Evolutionary conservation across 1,140 invertebrate species (phyloP).

Genomic region (Eurytemora carolleeae): DNA sequence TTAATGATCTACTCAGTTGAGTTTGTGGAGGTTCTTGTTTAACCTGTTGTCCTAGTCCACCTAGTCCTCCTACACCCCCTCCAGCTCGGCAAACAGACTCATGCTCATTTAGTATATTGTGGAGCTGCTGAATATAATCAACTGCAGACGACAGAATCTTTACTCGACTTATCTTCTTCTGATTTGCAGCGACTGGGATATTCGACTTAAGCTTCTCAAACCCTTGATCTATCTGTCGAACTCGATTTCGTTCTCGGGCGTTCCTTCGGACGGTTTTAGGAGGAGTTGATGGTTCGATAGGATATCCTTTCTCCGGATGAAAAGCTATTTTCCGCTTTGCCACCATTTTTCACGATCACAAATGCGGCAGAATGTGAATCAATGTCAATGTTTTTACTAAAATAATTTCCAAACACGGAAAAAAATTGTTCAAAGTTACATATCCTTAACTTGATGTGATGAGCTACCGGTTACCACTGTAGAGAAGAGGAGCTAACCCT

Average conservation of each 20-base stretch:
- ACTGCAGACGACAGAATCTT: conserved; percentile 80
- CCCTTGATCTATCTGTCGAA: conserved; percentile 40
- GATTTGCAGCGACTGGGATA: conserved; percentile 37
- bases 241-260: conserved; percentile 74
- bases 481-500: too few species aligned
- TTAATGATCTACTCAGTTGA: background rate
- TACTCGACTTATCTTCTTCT: conserved; percentile 65
- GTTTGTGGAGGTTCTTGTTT: background rate
- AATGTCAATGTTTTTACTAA: too few species aligned
- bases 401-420: too few species aligned
- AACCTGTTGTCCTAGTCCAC: background rate
- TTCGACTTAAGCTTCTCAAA: conserved; percentile 26
- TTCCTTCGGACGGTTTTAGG: conserved; percentile 73
- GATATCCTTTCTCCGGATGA: conserved; percentile 6
- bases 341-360: background rate
- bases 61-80: background rate
- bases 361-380: too few species aligned
- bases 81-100: background rate
- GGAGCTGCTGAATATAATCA: conserved; percentile 70
- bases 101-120: conserved; percentile 42
- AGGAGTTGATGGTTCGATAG: conserved; percentile 28
- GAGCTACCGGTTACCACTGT: too few species aligned
- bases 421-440: too few species aligned
- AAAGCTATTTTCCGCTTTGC: conserved; percentile 2
- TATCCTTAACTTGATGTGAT: too few species aligned